Percentiles rank a stretch among this genome's conserved stretches.
These are phyloP conservation scores for Chlorops oryzae DNA, from an alignment of 1,140 invertebrate species.

Conservation along the genomic window DNA sequence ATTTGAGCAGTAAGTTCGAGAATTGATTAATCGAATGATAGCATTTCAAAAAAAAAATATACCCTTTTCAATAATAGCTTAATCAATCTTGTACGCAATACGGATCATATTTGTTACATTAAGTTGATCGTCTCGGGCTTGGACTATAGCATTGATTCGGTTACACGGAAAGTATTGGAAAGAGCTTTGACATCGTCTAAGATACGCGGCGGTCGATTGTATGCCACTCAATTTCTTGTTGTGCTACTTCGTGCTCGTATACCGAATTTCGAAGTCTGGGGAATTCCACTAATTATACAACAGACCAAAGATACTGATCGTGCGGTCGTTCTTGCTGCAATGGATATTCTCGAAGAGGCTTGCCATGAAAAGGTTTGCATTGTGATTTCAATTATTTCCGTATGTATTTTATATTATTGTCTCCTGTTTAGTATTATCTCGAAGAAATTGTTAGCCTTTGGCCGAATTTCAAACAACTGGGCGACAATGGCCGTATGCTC, in stretches of 20 bases:
- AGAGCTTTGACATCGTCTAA: constrained; percentile 56
- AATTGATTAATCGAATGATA: neutral
- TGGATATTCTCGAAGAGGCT: constrained; percentile 85
- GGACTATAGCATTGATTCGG: constrained; percentile 71
- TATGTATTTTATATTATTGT: constrained; percentile 4
- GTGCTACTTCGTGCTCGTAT: constrained; percentile 72
- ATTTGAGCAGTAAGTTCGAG: constrained; percentile 60
- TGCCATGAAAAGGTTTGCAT: constrained; percentile 68
- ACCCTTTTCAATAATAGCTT: constrained; percentile 57
- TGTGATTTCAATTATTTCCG: neutral
- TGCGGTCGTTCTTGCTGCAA: constrained; percentile 67
- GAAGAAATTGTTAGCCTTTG: constrained; percentile 69
- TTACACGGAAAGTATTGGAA: constrained; percentile 66
- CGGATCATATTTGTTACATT: constrained; percentile 84
- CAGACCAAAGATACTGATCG: constrained; percentile 76
- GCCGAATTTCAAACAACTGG: constrained; percentile 68
- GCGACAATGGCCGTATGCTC: constrained; percentile 76
- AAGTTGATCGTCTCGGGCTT: constrained; percentile 86
- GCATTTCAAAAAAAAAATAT: neutral
- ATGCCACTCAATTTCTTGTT: constrained; percentile 83
- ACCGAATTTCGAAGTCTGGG: constrained; percentile 68
- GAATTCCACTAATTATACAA: constrained; percentile 70
- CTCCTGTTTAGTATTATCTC: constrained; percentile 56
- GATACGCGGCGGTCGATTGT: constrained; percentile 70
- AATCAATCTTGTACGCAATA: constrained; percentile 69